Percentiles rank a stretch among this genome's conserved stretches.
Evolutionary conservation across 2,888 invertebrate genomes (phyloP).

Genomic region (Emmelina monodactyla): DNA sequence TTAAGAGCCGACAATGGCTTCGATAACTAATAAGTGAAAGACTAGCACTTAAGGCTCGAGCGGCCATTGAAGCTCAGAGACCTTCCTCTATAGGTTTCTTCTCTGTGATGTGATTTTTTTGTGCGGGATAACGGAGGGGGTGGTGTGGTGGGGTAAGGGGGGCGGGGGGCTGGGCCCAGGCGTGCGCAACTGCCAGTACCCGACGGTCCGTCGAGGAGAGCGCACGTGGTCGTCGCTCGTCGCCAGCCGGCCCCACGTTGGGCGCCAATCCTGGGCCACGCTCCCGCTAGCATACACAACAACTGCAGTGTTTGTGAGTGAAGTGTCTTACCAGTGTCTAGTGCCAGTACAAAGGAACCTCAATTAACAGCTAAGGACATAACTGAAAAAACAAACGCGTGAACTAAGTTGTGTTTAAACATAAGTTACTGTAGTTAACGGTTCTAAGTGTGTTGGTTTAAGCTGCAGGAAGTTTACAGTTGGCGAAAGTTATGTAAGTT

Average conservation of each 20-base stretch:
- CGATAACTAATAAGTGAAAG: slow-evolving; percentile 44
- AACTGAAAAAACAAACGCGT: too few relatives aligned
- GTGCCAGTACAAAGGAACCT: too few relatives aligned
- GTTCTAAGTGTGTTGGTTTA: too few relatives aligned
- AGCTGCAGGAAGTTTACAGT: too few relatives aligned
- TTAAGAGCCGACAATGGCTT: slow-evolving; percentile 34
- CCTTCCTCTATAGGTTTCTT: slow-evolving; percentile 53
- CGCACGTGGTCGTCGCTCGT: slow-evolving; percentile 23
- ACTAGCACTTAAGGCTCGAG: slow-evolving; percentile 36
- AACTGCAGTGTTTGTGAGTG: slow-evolving; percentile 18
- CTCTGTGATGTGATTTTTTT: slow-evolving; percentile 37
- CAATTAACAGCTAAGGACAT: too few relatives aligned
- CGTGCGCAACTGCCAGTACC: slow-evolving; percentile 57
- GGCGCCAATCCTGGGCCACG: slow-evolving; percentile 33
- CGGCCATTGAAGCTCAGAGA: slow-evolving; percentile 47
- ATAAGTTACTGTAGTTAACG: too few relatives aligned
- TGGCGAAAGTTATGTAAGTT: too few relatives aligned
- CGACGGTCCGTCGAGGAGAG: slow-evolving; percentile 28
- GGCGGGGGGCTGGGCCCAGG: slow-evolving; percentile 50
- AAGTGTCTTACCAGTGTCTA: slow-evolving; percentile 20
- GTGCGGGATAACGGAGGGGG: slow-evolving; percentile 24
- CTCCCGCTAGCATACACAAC: background rate
- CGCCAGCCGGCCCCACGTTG: slow-evolving; percentile 30
- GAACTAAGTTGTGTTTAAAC: too few relatives aligned
- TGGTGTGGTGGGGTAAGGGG: slow-evolving; percentile 18